Base-by-base conservation (phyloP, 2,888 invertebrate genomes). In the Brassicogethes aeneus region DNA sequence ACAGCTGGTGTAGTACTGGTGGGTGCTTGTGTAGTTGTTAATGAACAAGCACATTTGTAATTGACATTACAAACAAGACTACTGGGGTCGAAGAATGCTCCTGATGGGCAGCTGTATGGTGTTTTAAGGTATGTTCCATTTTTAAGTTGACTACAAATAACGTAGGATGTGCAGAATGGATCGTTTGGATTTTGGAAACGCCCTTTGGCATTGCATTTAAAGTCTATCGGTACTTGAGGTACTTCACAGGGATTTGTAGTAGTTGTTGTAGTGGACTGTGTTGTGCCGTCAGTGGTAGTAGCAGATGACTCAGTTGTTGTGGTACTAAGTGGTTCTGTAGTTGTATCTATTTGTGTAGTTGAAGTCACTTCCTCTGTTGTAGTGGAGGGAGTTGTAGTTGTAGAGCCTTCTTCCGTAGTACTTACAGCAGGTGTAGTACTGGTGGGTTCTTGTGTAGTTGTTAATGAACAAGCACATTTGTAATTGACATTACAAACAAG, bases 121-220 rank as follows among this genome's bases (percentile, higher is more conserved):
- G 54, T 67, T 50, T 67, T 64, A 0, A 55, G 42, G 32, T 54
- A 71, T 0, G 58, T 59, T 15, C 52, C 52, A 42, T 52, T 51
- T 3, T 39, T 43, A n/a, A 52, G 32, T 14, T 43, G 36, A 5
- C 45, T 48, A 38, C 59, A 59, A 17, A 53, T 34, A 39, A 48
- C 55, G 32, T 56, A 59, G n/a, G 41, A 50, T 31, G 44, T 37
- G 44, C 59, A 58, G 12, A 37, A 48, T 14, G 8, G 54, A 38
- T 73, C 72, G 1, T 60, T 43, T 1, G 60, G 48, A 48, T 74
- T 60, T 0, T 70, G 60, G 32, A 63, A 72, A 48, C 71, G 62
- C 1, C 74, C 74, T 1, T 61, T 64, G 1, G 64, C 42, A 0
- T 64, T 54, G 36, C 54, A 54, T 16, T 8, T 34, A 40, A 53